Evolutionary conservation across 30 jellyfish, hydroid and myxozoan genomes (phyloP), one percentile per base, ranked within the genome.

Genomic region (Haliclystus octoradiatus): DNA sequence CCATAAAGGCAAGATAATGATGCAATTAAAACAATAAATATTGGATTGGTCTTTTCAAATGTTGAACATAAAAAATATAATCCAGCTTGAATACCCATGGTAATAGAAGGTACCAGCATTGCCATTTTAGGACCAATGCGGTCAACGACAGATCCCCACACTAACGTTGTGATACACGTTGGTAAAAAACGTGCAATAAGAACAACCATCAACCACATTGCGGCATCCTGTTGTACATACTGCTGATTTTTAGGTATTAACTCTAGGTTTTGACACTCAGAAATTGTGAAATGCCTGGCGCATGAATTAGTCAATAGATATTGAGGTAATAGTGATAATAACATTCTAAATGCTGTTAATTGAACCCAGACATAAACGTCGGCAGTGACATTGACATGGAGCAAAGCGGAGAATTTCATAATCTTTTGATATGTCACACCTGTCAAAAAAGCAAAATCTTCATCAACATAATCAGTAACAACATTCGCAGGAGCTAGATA

Each of bases 91-190:
- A 74, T 50, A 23, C 84, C 95, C 49, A 76, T 71, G 69, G 82
- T 65, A 51, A 82, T 57, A 12, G 98, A 95, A 0, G 83, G 93
- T 5, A 82, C 49, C 49, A 69, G 23, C 70, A 82, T 81, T 15
- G 88, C 95, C 47, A 80, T 75, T 34, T 75, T 66, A 40, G 92
- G 63, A 1, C 98, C 95, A 31, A 89, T 72, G 5, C 62, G 76
- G 69, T 89, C 98, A 0, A 88, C 83, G 47, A 82, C 51, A 33
- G 98, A 92, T 1, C 98, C 98, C 94, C 94, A 77, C 25, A 89
- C 69, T 9, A 89, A 76, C 30, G 77, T 85, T n/a, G 98, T 76
- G 31, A 89, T 67, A 76, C 81, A 65, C 40, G 92, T 63, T 23
- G 94, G 95, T 2, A 81, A 65, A 14, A 72, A 65, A 0, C 93